phyloP scores from a whole-genome alignment of 2,797 vertebrate species.

The Sitta carolinensis region DNA sequence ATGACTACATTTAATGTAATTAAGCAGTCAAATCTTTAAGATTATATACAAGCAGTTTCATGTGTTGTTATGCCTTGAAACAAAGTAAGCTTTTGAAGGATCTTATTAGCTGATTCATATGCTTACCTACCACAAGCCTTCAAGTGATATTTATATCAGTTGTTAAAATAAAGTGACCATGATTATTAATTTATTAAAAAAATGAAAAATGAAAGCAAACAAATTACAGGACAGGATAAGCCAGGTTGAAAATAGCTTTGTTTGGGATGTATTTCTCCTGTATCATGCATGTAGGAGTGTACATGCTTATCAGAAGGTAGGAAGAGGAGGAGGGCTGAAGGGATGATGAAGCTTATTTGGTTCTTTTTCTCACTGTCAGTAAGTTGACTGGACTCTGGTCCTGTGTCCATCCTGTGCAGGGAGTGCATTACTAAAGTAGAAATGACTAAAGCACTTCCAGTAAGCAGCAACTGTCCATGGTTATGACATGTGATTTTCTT shows the following conservation, averaged over 20 bases:
- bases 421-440: neutral
- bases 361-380: neutral
- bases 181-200: neutral
- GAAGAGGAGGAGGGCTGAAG: neutral
- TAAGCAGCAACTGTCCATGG: constrained; percentile 38
- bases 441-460: constrained; percentile 48
- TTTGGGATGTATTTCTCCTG: neutral
- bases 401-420: neutral
- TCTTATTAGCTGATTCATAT: neutral
- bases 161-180: neutral
- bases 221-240: neutral
- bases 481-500: constrained; percentile 50
- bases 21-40: neutral
- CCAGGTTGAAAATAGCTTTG: neutral
- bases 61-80: neutral
- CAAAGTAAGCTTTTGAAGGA: neutral
- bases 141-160: neutral
- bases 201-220: neutral
- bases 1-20: neutral
- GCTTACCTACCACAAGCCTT: neutral
- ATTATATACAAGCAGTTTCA: neutral
- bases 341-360: neutral
- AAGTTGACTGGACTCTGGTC: neutral
- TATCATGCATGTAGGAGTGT: neutral
- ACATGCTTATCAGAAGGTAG: neutral